Base-by-base conservation (phyloP, 2,888 invertebrate species). In the Elegia similella region DNA sequence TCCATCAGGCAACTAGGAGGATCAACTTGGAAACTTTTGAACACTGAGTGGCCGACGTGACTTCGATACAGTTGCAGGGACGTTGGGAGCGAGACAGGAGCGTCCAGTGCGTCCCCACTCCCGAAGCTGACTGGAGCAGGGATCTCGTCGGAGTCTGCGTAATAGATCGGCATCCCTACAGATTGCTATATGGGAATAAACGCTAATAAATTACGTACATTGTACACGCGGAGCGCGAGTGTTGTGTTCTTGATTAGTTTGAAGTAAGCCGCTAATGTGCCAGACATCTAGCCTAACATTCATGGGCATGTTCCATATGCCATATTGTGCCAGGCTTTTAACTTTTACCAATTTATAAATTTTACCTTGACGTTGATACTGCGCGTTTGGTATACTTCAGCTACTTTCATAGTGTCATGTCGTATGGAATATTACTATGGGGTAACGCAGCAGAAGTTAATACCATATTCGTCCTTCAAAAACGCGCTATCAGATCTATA, bases 131-230 rank as follows among this genome's bases (percentile, higher is more conserved):
- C 90, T 91, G 88, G 84, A 85, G 83, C 84, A 80, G 80, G 79
- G 83, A 87, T 88, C 88, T 85, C 82, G 62, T 73, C 85, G 88
- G 91, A 90, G 91, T 90, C 91, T 91, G 91, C 91, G 91, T 91
- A 90, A 86, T 89, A 79, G 88, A 76, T 83, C 85, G 79, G 78
- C 80, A 88, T 89, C 88, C 85, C 87, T 86, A 87, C 88, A 89
- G 88, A 88, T 88, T 88, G 85, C 84, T 88, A 82, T 89, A 87
- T 86, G 85, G 84, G 90, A 88, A 90, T 91, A 88, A 90, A 85
- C 80, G 86, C 84, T 90, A 88, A 89, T 90, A 90, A 90, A 90
- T 90, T 90, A 90, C 86, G 81, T 82, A 86, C 86, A 84, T 82
- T 79, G 85, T 85, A 86, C 86, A 84, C 82, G 86, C 84, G 85